These are phyloP conservation scores for Crotalus tigris DNA, from an alignment of 2,113 vertebrate genomes.

Conservation along the genomic window DNA sequence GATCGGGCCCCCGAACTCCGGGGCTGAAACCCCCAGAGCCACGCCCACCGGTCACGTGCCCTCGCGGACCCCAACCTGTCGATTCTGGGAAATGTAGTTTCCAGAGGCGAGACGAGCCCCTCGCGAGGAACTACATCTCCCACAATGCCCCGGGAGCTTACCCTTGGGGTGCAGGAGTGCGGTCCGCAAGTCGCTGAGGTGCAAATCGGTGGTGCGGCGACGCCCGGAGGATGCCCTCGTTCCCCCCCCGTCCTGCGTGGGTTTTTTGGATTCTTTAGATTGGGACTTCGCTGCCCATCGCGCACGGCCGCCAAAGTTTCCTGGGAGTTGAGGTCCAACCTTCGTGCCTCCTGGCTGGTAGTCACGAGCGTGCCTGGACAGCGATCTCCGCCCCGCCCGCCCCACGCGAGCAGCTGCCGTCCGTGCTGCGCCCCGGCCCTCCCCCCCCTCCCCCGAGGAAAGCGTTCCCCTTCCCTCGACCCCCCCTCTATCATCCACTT, in stretches of 20 bases:
- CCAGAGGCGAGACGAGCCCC: neutral
- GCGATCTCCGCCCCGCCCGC: neutral
- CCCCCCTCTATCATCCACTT: neutral
- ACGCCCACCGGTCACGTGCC: neutral
- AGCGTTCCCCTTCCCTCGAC: slow-evolving; percentile 18
- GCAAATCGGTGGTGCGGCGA: slow-evolving; percentile 20
- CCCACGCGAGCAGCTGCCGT: neutral
- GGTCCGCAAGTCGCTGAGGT: slow-evolving; percentile 65
- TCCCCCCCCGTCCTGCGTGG: neutral
- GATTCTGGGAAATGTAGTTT: neutral
- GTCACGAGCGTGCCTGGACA: neutral
- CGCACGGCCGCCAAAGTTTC: neutral
- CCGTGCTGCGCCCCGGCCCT: slow-evolving; percentile 48
- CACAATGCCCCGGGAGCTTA: neutral
- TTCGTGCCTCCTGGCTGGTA: neutral
- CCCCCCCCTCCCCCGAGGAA: slow-evolving; percentile 78
- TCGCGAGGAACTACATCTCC: neutral
- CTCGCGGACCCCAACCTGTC: neutral
- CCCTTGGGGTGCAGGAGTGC: neutral
- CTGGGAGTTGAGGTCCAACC: neutral
- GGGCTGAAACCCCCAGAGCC: neutral
- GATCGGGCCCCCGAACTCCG: neutral
- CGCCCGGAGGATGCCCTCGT: neutral
- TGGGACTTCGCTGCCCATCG: no score
- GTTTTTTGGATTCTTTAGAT: no score